Percentiles rank a stretch among this genome's conserved stretches.
These are phyloP conservation scores for Paguma larvata DNA, from an alignment of 2,797 vertebrate genomes.

Conservation along the genomic window DNA sequence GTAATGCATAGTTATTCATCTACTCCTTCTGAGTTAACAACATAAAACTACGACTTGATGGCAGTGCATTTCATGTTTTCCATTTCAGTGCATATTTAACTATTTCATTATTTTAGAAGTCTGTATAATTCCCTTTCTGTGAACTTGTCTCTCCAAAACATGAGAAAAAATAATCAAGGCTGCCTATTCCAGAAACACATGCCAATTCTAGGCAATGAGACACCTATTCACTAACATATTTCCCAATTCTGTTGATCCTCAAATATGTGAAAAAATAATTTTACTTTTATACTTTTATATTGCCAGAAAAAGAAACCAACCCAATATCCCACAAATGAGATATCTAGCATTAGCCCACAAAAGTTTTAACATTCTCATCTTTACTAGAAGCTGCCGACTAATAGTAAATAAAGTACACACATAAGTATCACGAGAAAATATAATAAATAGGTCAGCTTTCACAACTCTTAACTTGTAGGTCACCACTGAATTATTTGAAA, in stretches of 20 bases:
- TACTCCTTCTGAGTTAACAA: not conserved
- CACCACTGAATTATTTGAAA: not conserved
- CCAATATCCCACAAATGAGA: not conserved
- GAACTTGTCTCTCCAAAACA: not conserved
- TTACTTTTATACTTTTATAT: not conserved
- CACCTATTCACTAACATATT: not conserved
- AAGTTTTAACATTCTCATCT: not conserved
- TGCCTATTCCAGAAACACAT: not conserved
- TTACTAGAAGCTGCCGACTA: not conserved
- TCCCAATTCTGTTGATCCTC: not conserved
- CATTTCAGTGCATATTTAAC: not conserved
- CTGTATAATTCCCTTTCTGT: not conserved
- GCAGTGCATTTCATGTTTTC: not conserved
- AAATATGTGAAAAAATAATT: not conserved
- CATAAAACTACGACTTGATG: not conserved
- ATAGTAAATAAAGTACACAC: not conserved
- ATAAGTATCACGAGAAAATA: not conserved
- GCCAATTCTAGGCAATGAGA: not conserved
- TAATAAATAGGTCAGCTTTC: not conserved
- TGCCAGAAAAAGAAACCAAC: not conserved
- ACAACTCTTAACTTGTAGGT: not conserved
- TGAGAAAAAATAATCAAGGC: not conserved
- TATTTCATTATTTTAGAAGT: not conserved
- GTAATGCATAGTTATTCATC: not conserved
- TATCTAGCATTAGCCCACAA: not conserved